These are phyloP conservation scores for Spondyliosoma cantharus DNA, from an alignment of 2,797 vertebrate genomes.

Conservation along the genomic window DNA sequence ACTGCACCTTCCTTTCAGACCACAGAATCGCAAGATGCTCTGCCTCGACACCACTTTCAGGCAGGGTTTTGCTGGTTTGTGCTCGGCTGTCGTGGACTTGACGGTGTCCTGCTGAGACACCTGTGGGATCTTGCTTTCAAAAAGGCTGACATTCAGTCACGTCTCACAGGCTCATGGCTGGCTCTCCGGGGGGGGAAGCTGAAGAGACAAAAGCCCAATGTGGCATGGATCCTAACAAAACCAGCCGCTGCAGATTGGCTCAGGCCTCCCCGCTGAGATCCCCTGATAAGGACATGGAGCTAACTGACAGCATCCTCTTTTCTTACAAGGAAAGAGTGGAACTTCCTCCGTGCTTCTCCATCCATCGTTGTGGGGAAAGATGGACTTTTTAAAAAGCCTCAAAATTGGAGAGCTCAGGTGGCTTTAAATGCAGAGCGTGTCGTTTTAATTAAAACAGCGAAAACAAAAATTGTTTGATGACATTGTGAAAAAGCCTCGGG, in stretches of 20 bases:
- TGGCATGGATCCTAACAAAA: constrained; percentile 60
- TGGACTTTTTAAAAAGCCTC: constrained; percentile 9
- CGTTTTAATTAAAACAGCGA: no score
- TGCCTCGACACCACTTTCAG: constrained; percentile 33
- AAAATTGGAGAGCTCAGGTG: not conserved
- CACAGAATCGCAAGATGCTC: constrained; percentile 30
- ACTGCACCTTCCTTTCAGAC: constrained; percentile 34
- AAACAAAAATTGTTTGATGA: no score
- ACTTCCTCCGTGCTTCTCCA: constrained; percentile 6
- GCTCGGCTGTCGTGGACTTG: constrained; percentile 36
- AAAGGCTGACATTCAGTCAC: constrained; percentile 64
- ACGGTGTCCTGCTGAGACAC: constrained; percentile 64
- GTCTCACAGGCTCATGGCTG: constrained; percentile 60
- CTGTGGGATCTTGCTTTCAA: constrained; percentile 60
- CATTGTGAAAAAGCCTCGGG: no score
- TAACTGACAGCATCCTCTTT: constrained; percentile 54
- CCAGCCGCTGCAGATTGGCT: constrained; percentile 57
- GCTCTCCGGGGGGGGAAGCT: constrained; percentile 66
- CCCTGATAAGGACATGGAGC: constrained; percentile 62
- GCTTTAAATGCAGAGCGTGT: no score
- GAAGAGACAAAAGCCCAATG: constrained; percentile 60
- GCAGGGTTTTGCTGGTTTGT: constrained; percentile 48
- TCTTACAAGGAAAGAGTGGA: constrained; percentile 17
- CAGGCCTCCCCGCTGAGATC: constrained; percentile 62
- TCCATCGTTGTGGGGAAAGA: constrained; percentile 1